A percentile compares a stretch with the other conserved stretches of the same genome.
Conservation (phyloP, 2,797 vertebrate species). For the Heterohyrax brucei region DNA sequence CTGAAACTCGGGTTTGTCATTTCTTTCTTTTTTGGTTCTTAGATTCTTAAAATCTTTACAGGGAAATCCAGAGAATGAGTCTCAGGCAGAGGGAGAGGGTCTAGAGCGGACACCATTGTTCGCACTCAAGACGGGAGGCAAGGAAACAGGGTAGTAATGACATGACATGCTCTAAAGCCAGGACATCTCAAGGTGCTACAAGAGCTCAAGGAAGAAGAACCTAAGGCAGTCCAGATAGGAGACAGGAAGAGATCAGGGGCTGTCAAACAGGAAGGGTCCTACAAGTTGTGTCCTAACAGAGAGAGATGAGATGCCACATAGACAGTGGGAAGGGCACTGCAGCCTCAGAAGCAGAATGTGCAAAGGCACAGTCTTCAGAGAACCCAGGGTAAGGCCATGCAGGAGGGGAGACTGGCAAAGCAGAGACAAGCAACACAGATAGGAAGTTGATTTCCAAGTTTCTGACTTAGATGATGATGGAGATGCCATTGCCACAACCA, state of each 20-base stretch:
- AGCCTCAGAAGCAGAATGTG: neutral
- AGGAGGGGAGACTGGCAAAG: neutral
- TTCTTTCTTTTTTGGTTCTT: neutral
- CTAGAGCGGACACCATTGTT: neutral
- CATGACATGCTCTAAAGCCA: neutral
- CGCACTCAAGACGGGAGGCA: neutral
- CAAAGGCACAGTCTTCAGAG: neutral
- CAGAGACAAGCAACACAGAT: neutral
- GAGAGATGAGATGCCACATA: accelerated
- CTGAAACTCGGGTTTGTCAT: neutral
- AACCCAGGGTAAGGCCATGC: neutral
- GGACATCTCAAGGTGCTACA: neutral
- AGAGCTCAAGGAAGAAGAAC: too few relatives aligned
- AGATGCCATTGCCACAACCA: neutral
- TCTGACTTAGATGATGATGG: neutral
- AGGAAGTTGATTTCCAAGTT: neutral
- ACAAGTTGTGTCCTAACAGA: neutral
- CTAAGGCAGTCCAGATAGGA: neutral
- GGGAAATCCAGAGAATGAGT: neutral
- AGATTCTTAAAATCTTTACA: conserved; percentile 24
- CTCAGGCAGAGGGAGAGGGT: neutral
- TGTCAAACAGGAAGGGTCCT: neutral
- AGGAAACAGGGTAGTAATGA: neutral
- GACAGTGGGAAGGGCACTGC: neutral
- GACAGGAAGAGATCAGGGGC: neutral